These are phyloP conservation scores for Chiridota heheva DNA, from an alignment of 35 echinoderm and acorn worm species.

Conservation along the genomic window DNA sequence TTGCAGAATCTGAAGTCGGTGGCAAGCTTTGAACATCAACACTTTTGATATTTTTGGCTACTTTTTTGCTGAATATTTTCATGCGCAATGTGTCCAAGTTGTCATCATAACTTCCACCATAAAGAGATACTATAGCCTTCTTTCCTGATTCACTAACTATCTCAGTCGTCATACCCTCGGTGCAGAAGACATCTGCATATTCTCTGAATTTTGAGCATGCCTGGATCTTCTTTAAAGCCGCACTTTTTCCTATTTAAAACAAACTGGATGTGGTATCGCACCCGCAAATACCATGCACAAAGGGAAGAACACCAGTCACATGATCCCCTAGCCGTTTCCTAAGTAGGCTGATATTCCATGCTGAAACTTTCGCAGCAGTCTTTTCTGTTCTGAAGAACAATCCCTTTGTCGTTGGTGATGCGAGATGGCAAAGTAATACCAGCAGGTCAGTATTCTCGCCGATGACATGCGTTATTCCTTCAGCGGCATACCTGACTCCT, in stretches of 20 bases:
- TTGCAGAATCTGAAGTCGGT: slow-evolving; percentile 24
- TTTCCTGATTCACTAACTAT: not conserved
- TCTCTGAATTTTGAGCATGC: too few relatives aligned
- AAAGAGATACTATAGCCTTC: not conserved
- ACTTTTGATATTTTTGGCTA: not conserved
- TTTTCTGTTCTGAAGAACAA: not conserved
- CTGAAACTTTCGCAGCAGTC: not conserved
- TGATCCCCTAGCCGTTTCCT: too few relatives aligned
- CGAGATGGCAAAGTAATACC: not conserved
- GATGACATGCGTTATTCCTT: not conserved
- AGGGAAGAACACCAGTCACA: too few relatives aligned
- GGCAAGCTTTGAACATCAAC: not conserved
- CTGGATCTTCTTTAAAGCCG: too few relatives aligned
- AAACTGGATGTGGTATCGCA: too few relatives aligned
- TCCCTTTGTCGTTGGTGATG: not conserved
- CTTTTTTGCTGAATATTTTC: slow-evolving; percentile 1
- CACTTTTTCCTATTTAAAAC: too few relatives aligned
- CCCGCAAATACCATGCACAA: too few relatives aligned
- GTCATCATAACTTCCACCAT: not conserved
- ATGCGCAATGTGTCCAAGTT: not conserved
- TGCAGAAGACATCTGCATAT: too few relatives aligned
- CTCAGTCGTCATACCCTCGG: too few relatives aligned
- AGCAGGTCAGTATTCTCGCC: not conserved
- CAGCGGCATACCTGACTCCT: not conserved
- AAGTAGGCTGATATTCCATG: not conserved